Percentiles rank a stretch among this genome's conserved stretches.
phyloP scores from a whole-genome alignment of 1,140 invertebrate species.

The Macrocentrus cingulum region DNA sequence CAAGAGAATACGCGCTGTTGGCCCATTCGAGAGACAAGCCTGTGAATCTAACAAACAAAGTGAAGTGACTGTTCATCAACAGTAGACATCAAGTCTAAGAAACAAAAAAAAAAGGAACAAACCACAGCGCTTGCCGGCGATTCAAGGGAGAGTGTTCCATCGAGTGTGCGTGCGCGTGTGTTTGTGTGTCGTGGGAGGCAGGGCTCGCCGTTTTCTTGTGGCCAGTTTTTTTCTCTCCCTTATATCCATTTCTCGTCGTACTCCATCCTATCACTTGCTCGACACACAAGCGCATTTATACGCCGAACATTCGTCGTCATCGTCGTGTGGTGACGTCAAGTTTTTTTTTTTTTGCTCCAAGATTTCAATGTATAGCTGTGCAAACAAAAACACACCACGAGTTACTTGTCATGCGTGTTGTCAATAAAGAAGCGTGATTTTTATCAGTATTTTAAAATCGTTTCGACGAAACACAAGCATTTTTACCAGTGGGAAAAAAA shows the following conservation, averaged over 20 bases:
- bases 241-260: conserved; percentile 25
- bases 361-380: too few species aligned
- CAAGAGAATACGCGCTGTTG: conserved; percentile 50
- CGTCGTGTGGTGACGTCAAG: too few species aligned
- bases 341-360: too few species aligned
- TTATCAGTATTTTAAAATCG: too few species aligned
- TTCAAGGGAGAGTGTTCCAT: conserved; percentile 16
- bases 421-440: too few species aligned
- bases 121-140: conserved; percentile 33
- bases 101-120: conserved; percentile 18
- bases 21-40: conserved; percentile 34
- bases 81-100: conserved; percentile 5
- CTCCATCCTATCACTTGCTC: conserved; percentile 2
- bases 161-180: conserved; percentile 32
- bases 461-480: too few species aligned
- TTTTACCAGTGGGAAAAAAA: too few species aligned
- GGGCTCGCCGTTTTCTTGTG: conserved; percentile 25
- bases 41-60: not conserved
- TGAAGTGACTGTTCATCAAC: not conserved
- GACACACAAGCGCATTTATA: not conserved
- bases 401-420: too few species aligned
- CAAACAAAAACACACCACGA: too few species aligned
- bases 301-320: too few species aligned
- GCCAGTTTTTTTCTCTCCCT: conserved; percentile 25
- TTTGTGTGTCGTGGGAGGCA: conserved; percentile 38